phyloP scores from a whole-genome alignment of 2,797 vertebrate genomes.

The Pseudopleuronectes americanus region DNA sequence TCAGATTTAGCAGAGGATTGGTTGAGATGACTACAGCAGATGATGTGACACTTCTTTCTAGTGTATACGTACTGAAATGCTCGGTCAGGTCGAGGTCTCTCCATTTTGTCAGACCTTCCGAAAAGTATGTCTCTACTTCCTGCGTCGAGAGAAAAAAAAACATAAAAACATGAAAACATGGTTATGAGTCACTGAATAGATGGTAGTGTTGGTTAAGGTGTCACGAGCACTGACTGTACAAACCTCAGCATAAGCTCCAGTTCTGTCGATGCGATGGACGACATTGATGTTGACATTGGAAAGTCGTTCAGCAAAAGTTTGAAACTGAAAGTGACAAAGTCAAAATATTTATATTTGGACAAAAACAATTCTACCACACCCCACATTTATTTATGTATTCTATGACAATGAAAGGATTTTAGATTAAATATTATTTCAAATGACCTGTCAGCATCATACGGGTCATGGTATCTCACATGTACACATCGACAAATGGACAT shows the following conservation, averaged over 20 bases:
- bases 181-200: no score
- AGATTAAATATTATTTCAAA: no score
- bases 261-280: conserved; percentile 96
- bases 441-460: no score
- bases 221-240: conserved; percentile 24
- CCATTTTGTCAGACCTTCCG: conserved; percentile 94
- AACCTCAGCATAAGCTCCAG: conserved; percentile 92
- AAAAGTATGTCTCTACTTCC: conserved; percentile 98
- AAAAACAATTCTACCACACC: no score
- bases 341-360: background rate
- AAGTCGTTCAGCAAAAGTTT: conserved; percentile 96
- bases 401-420: no score
- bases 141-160: conserved; percentile 56
- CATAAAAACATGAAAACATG: background rate
- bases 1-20: background rate
- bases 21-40: background rate
- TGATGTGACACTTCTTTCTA: background rate
- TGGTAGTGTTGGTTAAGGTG: fast-evolving
- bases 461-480: no score
- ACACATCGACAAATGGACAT: no score
- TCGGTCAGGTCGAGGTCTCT: conserved; percentile 94
- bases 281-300: conserved; percentile 95
- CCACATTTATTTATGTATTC: no score
- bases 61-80: conserved; percentile 88
- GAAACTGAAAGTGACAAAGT: conserved; percentile 85